Conservation (phyloP, 1,140 invertebrate genomes). For the Pseudoatta argentina region DNA sequence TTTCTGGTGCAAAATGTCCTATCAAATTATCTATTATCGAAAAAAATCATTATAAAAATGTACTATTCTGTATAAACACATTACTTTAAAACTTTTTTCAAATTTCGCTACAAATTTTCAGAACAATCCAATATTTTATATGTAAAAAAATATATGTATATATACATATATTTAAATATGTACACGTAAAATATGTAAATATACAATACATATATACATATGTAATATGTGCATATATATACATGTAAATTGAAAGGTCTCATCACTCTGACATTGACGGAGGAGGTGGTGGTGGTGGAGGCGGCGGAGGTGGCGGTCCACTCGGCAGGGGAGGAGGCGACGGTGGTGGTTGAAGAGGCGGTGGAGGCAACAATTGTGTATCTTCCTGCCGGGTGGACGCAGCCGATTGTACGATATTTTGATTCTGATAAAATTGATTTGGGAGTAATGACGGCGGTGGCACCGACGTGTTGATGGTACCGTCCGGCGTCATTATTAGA, state of each 20-base stretch:
- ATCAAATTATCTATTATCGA: background rate
- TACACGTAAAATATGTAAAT: background rate
- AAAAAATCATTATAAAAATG: background rate
- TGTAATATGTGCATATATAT: background rate
- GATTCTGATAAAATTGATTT: constrained; percentile 55
- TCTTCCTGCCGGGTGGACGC: constrained; percentile 42
- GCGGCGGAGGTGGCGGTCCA: constrained; percentile 66
- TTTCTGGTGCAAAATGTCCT: background rate
- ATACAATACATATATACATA: background rate
- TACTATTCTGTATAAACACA: background rate
- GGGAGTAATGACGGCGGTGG: constrained; percentile 78
- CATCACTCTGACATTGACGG: background rate
- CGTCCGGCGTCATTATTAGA: constrained; percentile 79
- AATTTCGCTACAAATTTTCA: background rate
- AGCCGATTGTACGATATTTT: constrained; percentile 29
- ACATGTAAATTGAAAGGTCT: background rate
- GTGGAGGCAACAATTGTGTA: constrained; percentile 79
- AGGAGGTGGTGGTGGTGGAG: background rate
- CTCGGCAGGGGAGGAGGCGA: constrained; percentile 84
- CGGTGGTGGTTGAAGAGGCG: constrained; percentile 82
- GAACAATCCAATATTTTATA: background rate
- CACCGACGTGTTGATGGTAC: constrained; percentile 82
- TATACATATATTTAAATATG: background rate
- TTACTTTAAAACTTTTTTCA: background rate
- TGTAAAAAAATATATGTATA: background rate